Base-by-base conservation (phyloP, 1,140 invertebrate genomes). In the Procambarus virginalis region DNA sequence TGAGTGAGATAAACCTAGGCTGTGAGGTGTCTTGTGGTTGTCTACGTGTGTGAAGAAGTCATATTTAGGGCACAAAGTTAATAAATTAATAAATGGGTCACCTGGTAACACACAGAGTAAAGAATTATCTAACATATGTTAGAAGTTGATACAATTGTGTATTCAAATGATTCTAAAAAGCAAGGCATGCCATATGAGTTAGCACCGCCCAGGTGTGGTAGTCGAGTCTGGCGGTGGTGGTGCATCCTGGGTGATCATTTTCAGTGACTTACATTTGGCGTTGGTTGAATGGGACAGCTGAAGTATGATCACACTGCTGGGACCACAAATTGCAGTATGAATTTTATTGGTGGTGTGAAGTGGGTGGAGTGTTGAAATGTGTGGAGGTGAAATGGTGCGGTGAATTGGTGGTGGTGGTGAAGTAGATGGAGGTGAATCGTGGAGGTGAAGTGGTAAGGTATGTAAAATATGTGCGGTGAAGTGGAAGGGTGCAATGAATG, bases 211-310 rank as follows among this genome's bases (percentile, higher is more conserved):
- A 83, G 81, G 81, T 79, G 80, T 84, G 88, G 49, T 84, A 49
- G 81, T 89, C 84, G 73, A 77, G 81, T 89, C 88, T 89, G 88
- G 88, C 73, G 88, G 82, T 89, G 88, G 81, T 84, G 80, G 88
- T 89, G 88, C 82, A 89, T 84, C 88, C 76, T 82, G 81, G 88
- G 81, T 75, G 68, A 84, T 81, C 81, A 70, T 84, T 70, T 75
- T 89, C 82, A 89, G 81, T 89, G 88, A 89, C 84, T 89, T 89
- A 89, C 88, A 89, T 83, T 89, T 89, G 88, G 88, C 88, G 73
- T 49, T 89, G 88, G 88, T 84, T 89, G 80, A 89, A 84, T 84
- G 88, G 88, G 58, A 81, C 81, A 89, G 81, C n/a, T 89, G 51
- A 84, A 68, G 73, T 89, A 84, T 84, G n/a, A 64, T 84, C 73